Base-by-base conservation (phyloP, 2,113 vertebrate species). In the Plestiodon gilberti region DNA sequence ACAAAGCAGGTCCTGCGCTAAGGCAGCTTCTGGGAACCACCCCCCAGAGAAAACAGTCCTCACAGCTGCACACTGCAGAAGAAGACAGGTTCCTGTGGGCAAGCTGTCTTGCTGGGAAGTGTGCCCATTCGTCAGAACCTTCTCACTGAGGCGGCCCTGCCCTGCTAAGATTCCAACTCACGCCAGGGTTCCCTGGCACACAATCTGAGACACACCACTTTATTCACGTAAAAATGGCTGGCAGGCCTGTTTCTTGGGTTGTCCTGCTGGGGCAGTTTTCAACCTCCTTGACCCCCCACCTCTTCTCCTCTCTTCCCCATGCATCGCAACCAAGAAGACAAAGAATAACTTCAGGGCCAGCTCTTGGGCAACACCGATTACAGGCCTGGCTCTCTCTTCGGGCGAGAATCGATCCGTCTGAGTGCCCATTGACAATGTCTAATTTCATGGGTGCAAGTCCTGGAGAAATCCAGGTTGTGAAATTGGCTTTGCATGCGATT, bases 341-440 rank as follows among this genome's bases (percentile, higher is more conserved):
- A 62, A 55, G 38, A 83, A 88, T 83, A 83, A 77, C 86, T 78
- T 70, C 65, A 85, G 84, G 76, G 65, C 76, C 84, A 79, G 76
- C 1, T 17, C 17, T 61, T 33, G 33, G 15, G 20, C 69, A 57
- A 11, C 25, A 22, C 35, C 59, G 40, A 11, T 13, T 8, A 14
- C 35, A n/a, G 35, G 7, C 33, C 75, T 30, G 25, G 43, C 35
- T 57, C 57, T 61, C 75, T 62, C 57, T 40, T 35, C 62, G 38
- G 14, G 4, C 33, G 38, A 33, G 64, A 43, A 64, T 25, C 15
- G 71, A 17, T 64, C 33, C 17, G 25, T 22, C 43, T 13, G 28
- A 40, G 18, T 18, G 67, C 67, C 25, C 52, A 18, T 59, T 33
- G 52, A 59, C 81, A 59, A 38, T 77, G 6, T 64, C 33, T 33